phyloP scores from a whole-genome alignment of 2,797 vertebrate genomes.

The Chiloscyllium punctatum region DNA sequence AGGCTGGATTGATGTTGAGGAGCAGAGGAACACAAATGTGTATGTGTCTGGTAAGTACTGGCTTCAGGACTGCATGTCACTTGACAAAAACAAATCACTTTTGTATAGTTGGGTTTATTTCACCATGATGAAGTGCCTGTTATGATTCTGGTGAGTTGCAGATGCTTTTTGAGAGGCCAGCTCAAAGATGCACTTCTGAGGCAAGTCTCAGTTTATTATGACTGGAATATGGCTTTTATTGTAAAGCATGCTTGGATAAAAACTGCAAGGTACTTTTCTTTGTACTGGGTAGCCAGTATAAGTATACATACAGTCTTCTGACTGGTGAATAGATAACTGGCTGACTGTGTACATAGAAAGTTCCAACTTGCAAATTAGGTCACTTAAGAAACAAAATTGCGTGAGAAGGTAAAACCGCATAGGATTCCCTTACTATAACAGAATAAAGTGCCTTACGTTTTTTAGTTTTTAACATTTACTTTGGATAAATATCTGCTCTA shows the following conservation, averaged over 20 bases:
- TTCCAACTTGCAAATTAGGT: not conserved
- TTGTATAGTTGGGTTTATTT: not conserved
- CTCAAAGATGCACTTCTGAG: not conserved
- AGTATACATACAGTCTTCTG: not conserved
- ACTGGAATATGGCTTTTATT: not conserved
- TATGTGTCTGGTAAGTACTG: slow-evolving; percentile 80
- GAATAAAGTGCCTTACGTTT: not conserved
- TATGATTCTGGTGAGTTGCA: not conserved
- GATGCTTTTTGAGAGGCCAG: not conserved
- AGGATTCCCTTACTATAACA: not conserved
- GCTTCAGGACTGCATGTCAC: no score
- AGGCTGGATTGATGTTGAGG: slow-evolving; percentile 94
- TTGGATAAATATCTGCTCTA: not conserved
- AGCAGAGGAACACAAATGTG: slow-evolving; percentile 88
- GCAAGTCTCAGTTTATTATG: not conserved
- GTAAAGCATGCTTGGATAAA: not conserved
- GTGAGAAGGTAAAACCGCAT: not conserved
- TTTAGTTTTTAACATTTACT: not conserved
- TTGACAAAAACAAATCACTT: not conserved
- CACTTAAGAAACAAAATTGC: not conserved
- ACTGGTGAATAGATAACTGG: not conserved
- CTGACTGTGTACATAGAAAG: not conserved
- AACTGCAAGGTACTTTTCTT: not conserved
- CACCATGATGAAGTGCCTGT: not conserved
- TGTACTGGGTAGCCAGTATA: not conserved